Base-by-base conservation (phyloP, 2,113 vertebrate species). In the Peromyscus leucopus region DNA sequence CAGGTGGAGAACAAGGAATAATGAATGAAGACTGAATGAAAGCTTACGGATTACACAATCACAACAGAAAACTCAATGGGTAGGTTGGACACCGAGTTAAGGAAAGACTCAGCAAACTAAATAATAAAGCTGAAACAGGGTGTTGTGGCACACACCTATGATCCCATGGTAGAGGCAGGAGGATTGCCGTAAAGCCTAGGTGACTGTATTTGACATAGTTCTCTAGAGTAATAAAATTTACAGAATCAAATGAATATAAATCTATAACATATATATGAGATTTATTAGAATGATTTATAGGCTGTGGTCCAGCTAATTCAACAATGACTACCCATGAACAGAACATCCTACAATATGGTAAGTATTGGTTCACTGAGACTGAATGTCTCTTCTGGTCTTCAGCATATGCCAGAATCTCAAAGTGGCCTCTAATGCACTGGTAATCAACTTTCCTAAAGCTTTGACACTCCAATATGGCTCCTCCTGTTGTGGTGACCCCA, bases 1-100 rank as follows among this genome's bases (percentile, higher is more conserved):
- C 55, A 69, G 39, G 74, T 21, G 51, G 48, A 84, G 31, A 91
- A 82, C 21, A 92, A 90, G 31, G 86, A 87, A 78, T 33, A 46
- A 79, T 19, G 74, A 92, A 79, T 4, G 36, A 48, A 74, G 93
- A 46, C 67, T 19, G 80, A 92, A 79, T 4, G 42, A 48, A 74
- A 95, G 57, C 67, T 97, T 79, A 85, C 46, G 85, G 61, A 92
- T 80, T 93, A 79, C 59, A 55, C 9, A 36, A 51, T 87, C 87
- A 89, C 78, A 90, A 83, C 71, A 83, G 39, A 63, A 72, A 67
- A 28, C 65, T 67, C 26, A 67, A n/a, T 79, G 11, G 71, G 42
- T n/a, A 48, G 74, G 86, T 61, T 28, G 85, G 48, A 89, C 78
- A 63, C 39, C 94, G 17, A 76, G 28, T 26, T 86, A 28, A 88